These are phyloP conservation scores for Zonitis immaculata DNA, from an alignment of 2,888 invertebrate species.

Conservation along the genomic window DNA sequence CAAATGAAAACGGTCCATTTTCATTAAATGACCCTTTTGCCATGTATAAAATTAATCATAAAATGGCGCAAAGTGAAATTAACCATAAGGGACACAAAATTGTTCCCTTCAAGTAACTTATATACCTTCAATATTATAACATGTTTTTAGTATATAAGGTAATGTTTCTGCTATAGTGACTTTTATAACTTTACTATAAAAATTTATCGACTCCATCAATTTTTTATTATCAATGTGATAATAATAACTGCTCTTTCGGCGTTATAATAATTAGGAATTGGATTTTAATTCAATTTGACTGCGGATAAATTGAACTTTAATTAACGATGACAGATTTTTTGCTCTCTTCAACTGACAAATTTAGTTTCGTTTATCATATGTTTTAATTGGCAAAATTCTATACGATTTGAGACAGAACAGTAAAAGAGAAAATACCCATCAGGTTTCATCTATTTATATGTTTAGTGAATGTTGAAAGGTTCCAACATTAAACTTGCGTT, in stretches of 20 bases:
- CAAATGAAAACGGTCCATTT: background rate
- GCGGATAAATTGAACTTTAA: background rate
- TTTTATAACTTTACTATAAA: background rate
- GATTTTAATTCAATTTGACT: too few species aligned
- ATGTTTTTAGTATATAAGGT: background rate
- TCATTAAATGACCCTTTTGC: background rate
- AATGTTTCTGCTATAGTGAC: background rate
- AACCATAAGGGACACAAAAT: background rate
- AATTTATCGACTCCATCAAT: background rate
- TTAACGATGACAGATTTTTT: background rate
- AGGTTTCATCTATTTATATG: constrained; percentile 8
- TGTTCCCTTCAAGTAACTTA: background rate
- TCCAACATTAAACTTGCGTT: constrained; percentile 5
- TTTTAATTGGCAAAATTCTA: background rate
- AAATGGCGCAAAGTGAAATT: background rate
- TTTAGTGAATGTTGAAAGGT: constrained; percentile 5
- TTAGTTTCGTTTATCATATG: background rate
- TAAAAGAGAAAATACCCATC: background rate
- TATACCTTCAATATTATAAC: background rate
- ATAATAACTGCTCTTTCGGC: too few species aligned
- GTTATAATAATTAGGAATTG: too few species aligned
- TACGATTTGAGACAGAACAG: background rate
- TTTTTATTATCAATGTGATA: background rate
- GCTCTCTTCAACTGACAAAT: background rate
- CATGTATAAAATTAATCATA: background rate